These are phyloP conservation scores for Pipistrellus kuhlii DNA, from an alignment of 2,797 vertebrate species.

Conservation along the genomic window DNA sequence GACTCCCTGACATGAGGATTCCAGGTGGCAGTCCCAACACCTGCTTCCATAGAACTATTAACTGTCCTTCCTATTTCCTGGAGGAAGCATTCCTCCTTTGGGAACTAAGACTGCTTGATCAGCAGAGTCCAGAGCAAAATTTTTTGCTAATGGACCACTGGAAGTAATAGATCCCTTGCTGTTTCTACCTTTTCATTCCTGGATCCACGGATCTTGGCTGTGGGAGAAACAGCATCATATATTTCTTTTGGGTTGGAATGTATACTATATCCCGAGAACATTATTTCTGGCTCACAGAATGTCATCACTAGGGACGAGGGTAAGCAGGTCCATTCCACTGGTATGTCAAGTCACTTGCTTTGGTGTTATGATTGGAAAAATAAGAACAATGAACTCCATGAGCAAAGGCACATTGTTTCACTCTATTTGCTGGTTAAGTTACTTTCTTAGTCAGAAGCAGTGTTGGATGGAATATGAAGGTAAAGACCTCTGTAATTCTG, in stretches of 20 bases:
- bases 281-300: not conserved
- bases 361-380: not conserved
- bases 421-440: not conserved
- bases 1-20: not conserved
- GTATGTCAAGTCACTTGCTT: not conserved
- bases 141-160: not conserved
- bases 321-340: not conserved
- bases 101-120: not conserved
- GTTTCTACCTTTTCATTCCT: not conserved
- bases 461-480: not conserved
- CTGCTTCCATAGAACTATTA: not conserved
- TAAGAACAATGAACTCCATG: not conserved
- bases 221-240: not conserved
- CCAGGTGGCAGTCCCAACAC: not conserved
- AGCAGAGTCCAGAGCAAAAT: not conserved
- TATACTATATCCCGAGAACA: not conserved
- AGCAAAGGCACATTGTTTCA: not conserved
- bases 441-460: not conserved
- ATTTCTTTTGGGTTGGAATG: not conserved
- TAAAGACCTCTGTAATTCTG: not conserved
- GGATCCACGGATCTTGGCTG: not conserved
- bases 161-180: not conserved
- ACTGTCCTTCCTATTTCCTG: not conserved
- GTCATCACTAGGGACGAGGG: no score
- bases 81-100: not conserved